Evolutionary conservation across 2,797 vertebrate genomes (phyloP), one percentile per base, ranked within the genome.

Genomic region (Gobionotothen gibberifrons): DNA sequence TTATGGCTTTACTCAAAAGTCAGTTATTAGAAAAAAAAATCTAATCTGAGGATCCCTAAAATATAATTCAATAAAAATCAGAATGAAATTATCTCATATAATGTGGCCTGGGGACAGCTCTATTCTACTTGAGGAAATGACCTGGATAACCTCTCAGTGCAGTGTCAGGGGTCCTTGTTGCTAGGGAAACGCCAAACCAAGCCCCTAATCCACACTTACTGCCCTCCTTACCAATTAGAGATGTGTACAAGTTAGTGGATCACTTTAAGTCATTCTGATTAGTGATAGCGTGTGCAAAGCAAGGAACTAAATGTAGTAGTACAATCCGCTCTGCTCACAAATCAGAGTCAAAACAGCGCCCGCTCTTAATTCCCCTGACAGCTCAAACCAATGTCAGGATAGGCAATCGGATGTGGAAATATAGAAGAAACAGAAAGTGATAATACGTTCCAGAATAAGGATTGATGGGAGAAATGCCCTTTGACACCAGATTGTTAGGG

Each of bases 201-300:
- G 85, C 85, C 89, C 84, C 89, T 94, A 94, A 95, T 93, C 93
- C 87, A 92, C 84, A 85, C 83, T 79, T 85, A 75, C 89, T 85
- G 87, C 90, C 88, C 90, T 94, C 84, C 85, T 89, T 90, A 87
- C 91, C 90, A 93, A 94, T 94, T 93, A 94, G 91, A 83, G 84
- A 93, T 88, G 91, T 86, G 88, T 88, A 92, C 92, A 94, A 91
- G 92, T 92, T 91, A 91, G 87, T 81, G 87, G 89, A 92, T 92
- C 90, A 91, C 88, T 93, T 90, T 90, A 93, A 93, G 92, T 91
- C 91, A 94, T 90, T 86, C 87, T 91, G 92, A 94, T 93, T 93
- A 93, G 87, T 83, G 90, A 92, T 77, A 87, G 91, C 82, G 86
- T 90, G 89, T 85, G 78, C 79, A 77, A 85, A 84, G 82, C 69